Evolutionary conservation across 2,113 vertebrate genomes (phyloP), one percentile per base, ranked within the genome.

Genomic region (Chamaetylas fuelleborni): DNA sequence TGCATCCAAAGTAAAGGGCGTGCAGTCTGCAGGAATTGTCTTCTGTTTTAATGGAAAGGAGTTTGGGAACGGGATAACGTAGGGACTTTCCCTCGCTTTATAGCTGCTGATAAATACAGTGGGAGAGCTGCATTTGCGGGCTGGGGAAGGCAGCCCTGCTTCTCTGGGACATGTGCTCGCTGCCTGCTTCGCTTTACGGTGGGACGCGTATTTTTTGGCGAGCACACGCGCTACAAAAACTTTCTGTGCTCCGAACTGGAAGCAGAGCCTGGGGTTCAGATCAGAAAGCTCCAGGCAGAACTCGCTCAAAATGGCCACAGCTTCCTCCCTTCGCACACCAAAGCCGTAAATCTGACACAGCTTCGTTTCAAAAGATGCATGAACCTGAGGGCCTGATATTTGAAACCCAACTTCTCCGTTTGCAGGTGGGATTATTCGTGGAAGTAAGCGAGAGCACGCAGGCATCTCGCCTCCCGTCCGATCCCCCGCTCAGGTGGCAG

Each of bases 401-500:
- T 95, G 96, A 96, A 86, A 95, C 94, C 92, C 81, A 24, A 25
- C 77, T 82, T 92, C 94, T 96, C 94, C 65, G 2, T 72, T 86
- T 94, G 92, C 96, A 97, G 94, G 95, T 97, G 94, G 95, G 94
- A 90, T 97, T 96, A 86, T 96, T 90, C 72, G 90, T 95, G 96
- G 95, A 73, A 96, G 86, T 90, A 64, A 92, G 86, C 3, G 74
- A 96, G 96, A 95, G 82, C 93, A 17, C 9, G 20, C 74, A 87
- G 85, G 92, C 94, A 90, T 96, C 95, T 91, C 14, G 33, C 89
- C 79, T 88, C 77, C 56, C 3, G 12, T 47, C 76, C 16, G 18
- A 81, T 80, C 85, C 87, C 79, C 94, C 3, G 33, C 91, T 96
- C 94, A 97, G 95, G 95, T 96, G 92, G 85, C 92, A 92, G 90